Conservation (phyloP, 2,888 invertebrate species). For the Drosophila vallismaia region DNA sequence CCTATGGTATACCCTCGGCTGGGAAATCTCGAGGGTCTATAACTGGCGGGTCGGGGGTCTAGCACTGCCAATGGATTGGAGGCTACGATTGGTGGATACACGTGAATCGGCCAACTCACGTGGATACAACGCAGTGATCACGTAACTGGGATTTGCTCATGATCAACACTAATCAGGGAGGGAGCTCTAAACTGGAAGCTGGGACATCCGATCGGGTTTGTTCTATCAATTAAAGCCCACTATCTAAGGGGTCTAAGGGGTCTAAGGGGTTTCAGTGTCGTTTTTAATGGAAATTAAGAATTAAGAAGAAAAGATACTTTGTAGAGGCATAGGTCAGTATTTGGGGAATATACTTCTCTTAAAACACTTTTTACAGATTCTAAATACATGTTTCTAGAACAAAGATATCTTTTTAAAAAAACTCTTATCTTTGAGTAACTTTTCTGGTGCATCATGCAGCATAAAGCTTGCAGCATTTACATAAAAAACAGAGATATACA, state of each 20-base stretch:
- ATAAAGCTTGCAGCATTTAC: not conserved
- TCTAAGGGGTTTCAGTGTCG: not conserved
- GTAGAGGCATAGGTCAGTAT: conserved; percentile 8
- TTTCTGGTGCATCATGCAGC: not conserved
- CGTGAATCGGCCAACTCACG: conserved; percentile 41
- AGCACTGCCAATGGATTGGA: conserved; percentile 2
- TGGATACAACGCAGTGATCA: conserved; percentile 31
- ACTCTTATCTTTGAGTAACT: too few species aligned
- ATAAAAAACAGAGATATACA: not conserved
- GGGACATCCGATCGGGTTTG: not conserved
- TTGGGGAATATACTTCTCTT: not conserved
- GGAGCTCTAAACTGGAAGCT: conserved; percentile 9
- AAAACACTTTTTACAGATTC: too few species aligned
- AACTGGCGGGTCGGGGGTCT: conserved; percentile 17
- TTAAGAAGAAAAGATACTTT: not conserved
- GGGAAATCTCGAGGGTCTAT: not conserved
- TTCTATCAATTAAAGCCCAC: not conserved
- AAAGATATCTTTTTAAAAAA: too few species aligned
- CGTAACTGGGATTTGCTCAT: conserved; percentile 42
- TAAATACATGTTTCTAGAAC: too few species aligned
- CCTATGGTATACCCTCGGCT: not conserved
- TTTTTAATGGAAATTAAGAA: not conserved
- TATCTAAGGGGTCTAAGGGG: not conserved
- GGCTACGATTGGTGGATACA: conserved; percentile 33
- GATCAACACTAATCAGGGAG: conserved; percentile 14